These are phyloP conservation scores for Corvus moneduloides DNA, from an alignment of 2,113 vertebrate species.

Conservation along the genomic window DNA sequence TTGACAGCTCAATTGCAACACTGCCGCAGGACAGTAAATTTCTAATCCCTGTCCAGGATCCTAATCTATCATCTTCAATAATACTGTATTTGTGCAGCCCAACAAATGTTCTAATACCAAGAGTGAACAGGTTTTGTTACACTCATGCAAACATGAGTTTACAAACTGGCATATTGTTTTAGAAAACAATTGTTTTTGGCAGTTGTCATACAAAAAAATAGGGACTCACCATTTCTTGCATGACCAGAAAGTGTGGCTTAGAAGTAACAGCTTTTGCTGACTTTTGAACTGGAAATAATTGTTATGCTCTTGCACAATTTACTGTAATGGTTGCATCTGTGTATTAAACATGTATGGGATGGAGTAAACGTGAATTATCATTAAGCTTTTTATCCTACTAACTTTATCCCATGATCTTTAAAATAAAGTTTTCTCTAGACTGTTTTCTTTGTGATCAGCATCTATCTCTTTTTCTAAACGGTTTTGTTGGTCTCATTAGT, in stretches of 20 bases:
- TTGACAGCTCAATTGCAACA: not conserved
- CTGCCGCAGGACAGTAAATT: not conserved
- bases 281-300: not conserved
- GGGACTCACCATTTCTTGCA: not conserved
- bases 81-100: not conserved
- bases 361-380: not conserved
- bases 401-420: not conserved
- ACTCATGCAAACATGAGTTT: not conserved
- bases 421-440: not conserved
- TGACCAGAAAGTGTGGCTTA: not conserved
- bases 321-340: not conserved
- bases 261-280: not conserved
- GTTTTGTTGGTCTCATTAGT: not conserved
- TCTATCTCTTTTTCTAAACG: not conserved
- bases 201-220: not conserved
- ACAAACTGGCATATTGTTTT: not conserved
- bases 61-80: not conserved
- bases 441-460: not conserved
- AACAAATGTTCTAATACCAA: not conserved
- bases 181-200: not conserved
- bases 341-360: not conserved
- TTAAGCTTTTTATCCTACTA: not conserved
- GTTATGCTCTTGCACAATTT: not conserved
- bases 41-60: not conserved
- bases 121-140: not conserved